phyloP scores from a whole-genome alignment of 2,797 vertebrate genomes.

The Pipistrellus pygmaeus region DNA sequence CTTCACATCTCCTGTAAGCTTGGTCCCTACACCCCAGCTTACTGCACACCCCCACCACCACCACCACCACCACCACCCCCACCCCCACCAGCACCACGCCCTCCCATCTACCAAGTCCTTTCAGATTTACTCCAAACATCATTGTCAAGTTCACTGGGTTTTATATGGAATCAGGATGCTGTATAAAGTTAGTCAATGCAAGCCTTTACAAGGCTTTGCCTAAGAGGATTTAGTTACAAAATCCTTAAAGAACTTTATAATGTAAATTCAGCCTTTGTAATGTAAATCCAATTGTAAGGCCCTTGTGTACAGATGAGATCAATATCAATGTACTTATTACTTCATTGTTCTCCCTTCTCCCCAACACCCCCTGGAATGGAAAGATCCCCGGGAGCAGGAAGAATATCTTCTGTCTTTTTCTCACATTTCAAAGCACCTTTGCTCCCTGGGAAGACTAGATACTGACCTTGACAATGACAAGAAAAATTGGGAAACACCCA shows the following conservation, averaged over 20 bases:
- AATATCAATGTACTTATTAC: background rate
- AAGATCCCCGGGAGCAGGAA: background rate
- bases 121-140: background rate
- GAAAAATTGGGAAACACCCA: background rate
- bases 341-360: constrained; percentile 10
- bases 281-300: background rate
- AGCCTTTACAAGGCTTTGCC: constrained; percentile 39
- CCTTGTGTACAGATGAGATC: background rate
- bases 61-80: rapidly evolving
- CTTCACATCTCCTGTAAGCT: background rate
- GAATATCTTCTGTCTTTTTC: background rate
- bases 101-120: background rate
- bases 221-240: constrained; percentile 60
- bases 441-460: background rate
- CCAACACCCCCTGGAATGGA: background rate
- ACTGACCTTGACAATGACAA: background rate
- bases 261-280: constrained; percentile 58
- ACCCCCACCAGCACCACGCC: rapidly evolving
- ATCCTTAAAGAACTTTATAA: constrained; percentile 48
- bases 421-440: background rate
- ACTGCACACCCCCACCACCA: rapidly evolving
- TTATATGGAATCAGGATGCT: background rate
- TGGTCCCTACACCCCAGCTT: background rate
- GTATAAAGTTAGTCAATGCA: constrained; percentile 7
- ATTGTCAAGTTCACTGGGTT: background rate